Conservation (phyloP, 1,140 invertebrate species). For the Drosophila guanche region DNA sequence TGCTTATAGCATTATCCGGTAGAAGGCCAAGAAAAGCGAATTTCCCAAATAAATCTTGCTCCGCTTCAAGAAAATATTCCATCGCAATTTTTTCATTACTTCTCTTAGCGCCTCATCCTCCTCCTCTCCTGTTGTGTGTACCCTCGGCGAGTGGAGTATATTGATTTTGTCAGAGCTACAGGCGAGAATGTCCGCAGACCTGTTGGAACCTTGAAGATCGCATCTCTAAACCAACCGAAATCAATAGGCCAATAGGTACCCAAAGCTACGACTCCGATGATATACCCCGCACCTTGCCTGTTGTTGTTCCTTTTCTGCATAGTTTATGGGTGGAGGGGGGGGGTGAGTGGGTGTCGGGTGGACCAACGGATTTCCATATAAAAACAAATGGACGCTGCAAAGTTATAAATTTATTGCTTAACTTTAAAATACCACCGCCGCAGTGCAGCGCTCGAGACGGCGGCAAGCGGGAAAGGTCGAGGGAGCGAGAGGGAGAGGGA, state of each 20-base stretch:
- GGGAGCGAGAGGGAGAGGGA: neutral
- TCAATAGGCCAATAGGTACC: too few relatives aligned
- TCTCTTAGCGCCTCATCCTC: neutral
- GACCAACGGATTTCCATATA: constrained; percentile 32
- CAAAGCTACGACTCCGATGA: too few relatives aligned
- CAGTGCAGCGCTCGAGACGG: constrained; percentile 18
- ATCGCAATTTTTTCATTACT: constrained; percentile 70
- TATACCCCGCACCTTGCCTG: too few relatives aligned
- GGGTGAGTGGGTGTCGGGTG: neutral
- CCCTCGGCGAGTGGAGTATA: neutral
- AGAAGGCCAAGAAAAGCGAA: constrained; percentile 12
- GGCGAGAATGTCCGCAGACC: too few relatives aligned
- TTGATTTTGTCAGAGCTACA: too few relatives aligned
- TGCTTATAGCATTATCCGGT: neutral
- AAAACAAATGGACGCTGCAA: constrained; percentile 60
- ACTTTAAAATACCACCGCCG: constrained; percentile 76
- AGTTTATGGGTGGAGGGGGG: constrained; percentile 42
- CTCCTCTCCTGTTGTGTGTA: neutral
- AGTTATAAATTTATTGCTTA: constrained; percentile 78
- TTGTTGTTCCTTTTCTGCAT: constrained; percentile 61
- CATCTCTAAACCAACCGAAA: too few relatives aligned
- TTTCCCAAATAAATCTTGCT: constrained; percentile 63
- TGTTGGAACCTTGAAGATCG: too few relatives aligned
- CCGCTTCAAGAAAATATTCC: constrained; percentile 61
- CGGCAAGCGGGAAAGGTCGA: constrained; percentile 44